Conservation (phyloP, 2,888 invertebrate species). For the Sceliomorpha sp. region DNA sequence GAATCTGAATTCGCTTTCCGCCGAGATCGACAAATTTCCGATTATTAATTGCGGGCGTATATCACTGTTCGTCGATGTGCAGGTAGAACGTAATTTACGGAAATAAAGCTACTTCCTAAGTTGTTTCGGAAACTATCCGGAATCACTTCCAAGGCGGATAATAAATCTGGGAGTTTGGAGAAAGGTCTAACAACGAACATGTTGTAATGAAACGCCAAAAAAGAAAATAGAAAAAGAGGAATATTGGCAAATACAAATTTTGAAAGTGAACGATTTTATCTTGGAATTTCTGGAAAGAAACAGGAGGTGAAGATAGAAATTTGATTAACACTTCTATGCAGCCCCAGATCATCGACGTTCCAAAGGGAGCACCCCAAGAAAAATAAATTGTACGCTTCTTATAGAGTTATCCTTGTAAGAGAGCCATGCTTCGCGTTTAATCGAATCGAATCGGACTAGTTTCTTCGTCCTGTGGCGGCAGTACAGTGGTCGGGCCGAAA, state of each 20-base stretch:
- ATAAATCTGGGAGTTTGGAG: not conserved
- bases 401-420: constrained; percentile 1
- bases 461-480: constrained; percentile 35
- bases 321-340: constrained; percentile 10
- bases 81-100: constrained; percentile 66
- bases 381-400: constrained; percentile 17
- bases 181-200: constrained; percentile 2
- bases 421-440: constrained; percentile 29
- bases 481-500: constrained; percentile 32
- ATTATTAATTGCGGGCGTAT: constrained; percentile 73
- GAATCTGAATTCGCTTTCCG: constrained; percentile 68
- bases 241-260: no score
- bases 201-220: not conserved
- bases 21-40: constrained; percentile 68
- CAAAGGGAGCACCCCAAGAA: no score
- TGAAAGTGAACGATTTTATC: no score
- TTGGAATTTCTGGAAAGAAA: no score
- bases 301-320: not conserved
- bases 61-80: constrained; percentile 61
- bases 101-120: constrained; percentile 54
- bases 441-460: constrained; percentile 25
- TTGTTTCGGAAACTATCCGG: constrained; percentile 12
- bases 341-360: not conserved
- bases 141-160: constrained; percentile 13
- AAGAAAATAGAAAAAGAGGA: no score